These are phyloP conservation scores for Osmoderma eremita DNA, from an alignment of 2,888 invertebrate species.

Conservation along the genomic window DNA sequence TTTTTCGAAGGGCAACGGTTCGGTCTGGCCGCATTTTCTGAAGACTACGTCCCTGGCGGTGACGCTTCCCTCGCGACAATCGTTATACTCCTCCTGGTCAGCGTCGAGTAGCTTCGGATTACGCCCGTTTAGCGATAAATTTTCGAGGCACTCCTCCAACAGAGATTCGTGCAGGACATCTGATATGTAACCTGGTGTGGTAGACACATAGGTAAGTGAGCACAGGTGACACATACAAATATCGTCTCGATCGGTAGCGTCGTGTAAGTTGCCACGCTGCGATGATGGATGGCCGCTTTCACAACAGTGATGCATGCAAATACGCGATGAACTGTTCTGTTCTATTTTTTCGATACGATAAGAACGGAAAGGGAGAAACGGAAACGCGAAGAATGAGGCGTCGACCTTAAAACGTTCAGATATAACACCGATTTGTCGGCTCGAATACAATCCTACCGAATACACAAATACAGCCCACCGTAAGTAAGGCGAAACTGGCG, in stretches of 20 bases:
- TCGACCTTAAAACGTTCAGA: too few relatives aligned
- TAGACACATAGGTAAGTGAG: slow-evolving; percentile 42
- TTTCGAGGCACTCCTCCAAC: slow-evolving; percentile 44
- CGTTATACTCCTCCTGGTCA: too few relatives aligned
- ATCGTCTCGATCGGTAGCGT: slow-evolving; percentile 10
- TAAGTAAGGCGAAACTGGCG: too few relatives aligned
- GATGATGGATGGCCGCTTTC: slow-evolving; percentile 25
- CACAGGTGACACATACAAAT: slow-evolving; percentile 39
- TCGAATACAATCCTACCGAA: too few relatives aligned
- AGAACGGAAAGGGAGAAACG: too few relatives aligned
- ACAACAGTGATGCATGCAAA: slow-evolving; percentile 37
- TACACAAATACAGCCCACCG: too few relatives aligned
- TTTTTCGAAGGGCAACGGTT: slow-evolving; percentile 71
- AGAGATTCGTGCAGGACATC: slow-evolving; percentile 38
- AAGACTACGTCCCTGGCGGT: slow-evolving; percentile 66
- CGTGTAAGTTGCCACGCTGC: background rate
- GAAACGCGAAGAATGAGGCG: too few relatives aligned
- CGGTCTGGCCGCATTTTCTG: slow-evolving; percentile 74
- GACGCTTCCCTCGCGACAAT: slow-evolving; percentile 44
- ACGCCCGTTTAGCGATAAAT: slow-evolving; percentile 44
- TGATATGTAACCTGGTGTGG: slow-evolving; percentile 44
- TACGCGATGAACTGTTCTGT: too few relatives aligned
- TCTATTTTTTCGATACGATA: too few relatives aligned
- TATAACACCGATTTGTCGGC: too few relatives aligned
- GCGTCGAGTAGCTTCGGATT: slow-evolving; percentile 16